Base-by-base conservation (phyloP, 1,140 invertebrate genomes). In the Aphelinus certus region DNA sequence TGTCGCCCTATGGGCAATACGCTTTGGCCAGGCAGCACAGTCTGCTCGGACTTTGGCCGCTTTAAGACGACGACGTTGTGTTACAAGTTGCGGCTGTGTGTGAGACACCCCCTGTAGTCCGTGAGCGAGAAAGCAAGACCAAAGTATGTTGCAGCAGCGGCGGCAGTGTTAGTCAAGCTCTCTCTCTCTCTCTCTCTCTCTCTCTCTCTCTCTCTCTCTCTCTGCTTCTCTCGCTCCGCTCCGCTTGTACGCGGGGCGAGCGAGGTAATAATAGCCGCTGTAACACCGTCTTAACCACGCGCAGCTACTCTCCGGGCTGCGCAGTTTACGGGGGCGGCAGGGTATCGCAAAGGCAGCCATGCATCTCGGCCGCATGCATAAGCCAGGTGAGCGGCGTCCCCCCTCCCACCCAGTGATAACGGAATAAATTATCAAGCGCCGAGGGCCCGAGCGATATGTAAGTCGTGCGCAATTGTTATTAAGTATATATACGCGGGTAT, bases 241-340 rank as follows among this genome's bases (percentile, higher is more conserved):
- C 26, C 56, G 7, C 45, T 42, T 58, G 48, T 45, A 66, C 9
- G 51, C 51, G 57, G 56, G 9, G 43, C 56, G 45, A 67, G 55
- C 46, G 53, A 67, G 47, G 73, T 58, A 75, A 75, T 75, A 75
- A 75, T 70, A 69, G 73, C 73, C 46, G 42, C 73, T 63, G 55
- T 75, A 75, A 75, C 61, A 65, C 67, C 60, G 62, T 70, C 73
- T 70, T 75, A 75, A 57, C 72, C 43, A 47, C 65, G 61, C 60
- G 55, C 65, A 74, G 58, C 65, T 74, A 68, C 72, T 55, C 72
- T 47, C 58, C 55, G 51, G 7, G 45, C 51, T 42, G 51, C 43
- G 49, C 57, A 68, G 72, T 74, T 69, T 68, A 74, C 56, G 66
- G 72, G 64, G 64, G 26, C 26, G 26, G 26, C 26, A 45, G 43